Percentiles rank a stretch among this genome's conserved stretches.
Conservation (phyloP, 2,888 invertebrate species). For the Diplazon laetatorius region DNA sequence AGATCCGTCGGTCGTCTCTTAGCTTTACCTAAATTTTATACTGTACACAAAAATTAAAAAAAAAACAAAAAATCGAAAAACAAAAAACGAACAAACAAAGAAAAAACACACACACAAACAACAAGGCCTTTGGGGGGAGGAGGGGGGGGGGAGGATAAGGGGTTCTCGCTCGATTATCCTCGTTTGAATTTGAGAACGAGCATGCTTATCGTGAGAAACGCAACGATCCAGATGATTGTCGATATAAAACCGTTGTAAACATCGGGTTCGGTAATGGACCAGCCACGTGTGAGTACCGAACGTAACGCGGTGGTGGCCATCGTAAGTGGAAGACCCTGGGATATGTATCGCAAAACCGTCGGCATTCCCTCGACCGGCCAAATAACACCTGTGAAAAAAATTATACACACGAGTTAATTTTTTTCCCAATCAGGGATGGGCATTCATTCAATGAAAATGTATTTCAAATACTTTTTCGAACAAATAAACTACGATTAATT, state of each 20-base stretch:
- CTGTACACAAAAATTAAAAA: no score
- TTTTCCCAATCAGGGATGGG: no score
- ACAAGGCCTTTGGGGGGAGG: no score
- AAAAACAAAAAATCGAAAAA: no score
- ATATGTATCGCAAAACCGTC: conserved; percentile 90
- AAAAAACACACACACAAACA: no score
- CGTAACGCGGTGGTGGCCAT: conserved; percentile 96
- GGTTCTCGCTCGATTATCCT: conserved; percentile 84
- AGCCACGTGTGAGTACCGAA: conserved; percentile 93
- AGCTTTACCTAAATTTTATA: conserved; percentile 40
- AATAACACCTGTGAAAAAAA: conserved; percentile 88
- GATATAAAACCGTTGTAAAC: conserved; percentile 95
- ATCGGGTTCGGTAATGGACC: conserved; percentile 90
- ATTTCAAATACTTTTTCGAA: no score
- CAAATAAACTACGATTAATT: no score
- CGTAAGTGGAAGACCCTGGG: conserved; percentile 93
- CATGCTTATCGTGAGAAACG: conserved; percentile 91
- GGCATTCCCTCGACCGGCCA: conserved; percentile 99
- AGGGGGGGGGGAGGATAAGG: no score
- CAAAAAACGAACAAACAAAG: no score
- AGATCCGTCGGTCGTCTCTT: conserved; percentile 21
- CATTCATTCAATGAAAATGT: no score
- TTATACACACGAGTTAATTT: no score
- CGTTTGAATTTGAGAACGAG: conserved; percentile 91
- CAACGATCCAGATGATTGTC: conserved; percentile 92